Base-by-base conservation (phyloP, 2,888 invertebrate genomes). In the Eristalinus sepulchralis region DNA sequence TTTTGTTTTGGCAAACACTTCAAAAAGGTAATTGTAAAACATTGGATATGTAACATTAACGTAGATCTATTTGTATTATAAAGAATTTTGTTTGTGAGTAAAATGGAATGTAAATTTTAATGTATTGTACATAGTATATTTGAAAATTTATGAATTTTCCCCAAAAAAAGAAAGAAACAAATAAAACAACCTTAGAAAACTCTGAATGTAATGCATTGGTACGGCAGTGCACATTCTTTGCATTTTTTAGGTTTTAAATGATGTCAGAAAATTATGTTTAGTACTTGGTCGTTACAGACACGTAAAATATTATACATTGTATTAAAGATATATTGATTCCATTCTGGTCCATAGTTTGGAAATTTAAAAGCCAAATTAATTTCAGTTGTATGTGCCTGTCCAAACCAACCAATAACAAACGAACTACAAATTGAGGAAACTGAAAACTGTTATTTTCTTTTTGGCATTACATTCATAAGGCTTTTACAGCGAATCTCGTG, bases 31-130 rank as follows among this genome's bases (percentile, higher is more conserved):
- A 59, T 59, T 24, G 59, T 31, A 79, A 67, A 70, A 66, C 27
- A 60, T 75, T 75, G 66, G 80, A 84, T 84, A 80, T 84, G 84
- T 76, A 71, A 62, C 39, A 8, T 47, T 47, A 47, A 47, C 47
- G 47, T 39, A n/a, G 11, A 39, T 39, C 39, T 39, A 17, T 8
- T 47, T 47, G 2, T n/a, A n/a, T 39, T 6, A 5, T 47, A 47
- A 47, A 3, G 17, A 17, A 47, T 47, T 47, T 13, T 1, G 1
- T 17, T 17, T 17, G 47, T 17, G n/a, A n/a, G n/a, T n/a, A n/a
- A n/a, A n/a, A 39, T 13, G 2, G 0, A 13, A 39, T 39, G 39
- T 4, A 27, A 39, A 39, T n/a, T 57, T 1, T 1, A 57, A 3
- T 24, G 9, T 11, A 57, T 5, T 24, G n/a, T n/a, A n/a, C n/a